Conservation (phyloP, 2,113 vertebrate species). For the Oreochromis spilurus region DNA sequence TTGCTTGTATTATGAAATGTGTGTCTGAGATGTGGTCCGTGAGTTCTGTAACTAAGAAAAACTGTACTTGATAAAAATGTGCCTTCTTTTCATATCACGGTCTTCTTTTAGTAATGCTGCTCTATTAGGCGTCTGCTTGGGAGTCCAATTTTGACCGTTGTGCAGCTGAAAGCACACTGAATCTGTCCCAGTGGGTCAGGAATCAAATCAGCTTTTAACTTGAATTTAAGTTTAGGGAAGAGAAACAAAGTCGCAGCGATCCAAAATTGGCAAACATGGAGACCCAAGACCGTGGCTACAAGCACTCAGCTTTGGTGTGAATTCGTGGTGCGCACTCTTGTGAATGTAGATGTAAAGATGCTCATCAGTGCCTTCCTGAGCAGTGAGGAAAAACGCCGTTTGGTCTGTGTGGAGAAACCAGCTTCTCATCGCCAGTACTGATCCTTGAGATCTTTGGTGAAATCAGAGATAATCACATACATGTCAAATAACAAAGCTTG, state of each 20-base stretch:
- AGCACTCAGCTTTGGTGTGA: background rate
- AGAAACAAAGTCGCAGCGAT: rapidly evolving
- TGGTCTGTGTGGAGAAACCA: background rate
- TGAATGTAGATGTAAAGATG: background rate
- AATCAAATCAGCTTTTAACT: background rate
- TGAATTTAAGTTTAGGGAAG: background rate
- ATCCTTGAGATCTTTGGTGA: background rate
- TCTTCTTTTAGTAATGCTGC: background rate
- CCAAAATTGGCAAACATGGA: background rate
- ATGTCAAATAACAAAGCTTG: background rate
- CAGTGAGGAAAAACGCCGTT: background rate
- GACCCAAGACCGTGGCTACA: background rate
- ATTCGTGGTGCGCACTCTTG: rapidly evolving
- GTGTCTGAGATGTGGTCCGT: background rate
- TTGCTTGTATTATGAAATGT: background rate
- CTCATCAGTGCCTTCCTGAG: background rate
- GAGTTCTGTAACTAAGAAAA: background rate
- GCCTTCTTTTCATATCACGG: background rate
- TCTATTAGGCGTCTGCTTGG: background rate
- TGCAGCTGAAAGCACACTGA: background rate
- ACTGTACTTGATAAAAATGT: background rate
- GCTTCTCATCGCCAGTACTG: rapidly evolving
- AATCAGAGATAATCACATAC: background rate
- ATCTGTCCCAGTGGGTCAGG: background rate
- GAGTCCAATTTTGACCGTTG: rapidly evolving